phyloP scores from a whole-genome alignment of 2,888 invertebrate species.

The Agapetus fuscipes region DNA sequence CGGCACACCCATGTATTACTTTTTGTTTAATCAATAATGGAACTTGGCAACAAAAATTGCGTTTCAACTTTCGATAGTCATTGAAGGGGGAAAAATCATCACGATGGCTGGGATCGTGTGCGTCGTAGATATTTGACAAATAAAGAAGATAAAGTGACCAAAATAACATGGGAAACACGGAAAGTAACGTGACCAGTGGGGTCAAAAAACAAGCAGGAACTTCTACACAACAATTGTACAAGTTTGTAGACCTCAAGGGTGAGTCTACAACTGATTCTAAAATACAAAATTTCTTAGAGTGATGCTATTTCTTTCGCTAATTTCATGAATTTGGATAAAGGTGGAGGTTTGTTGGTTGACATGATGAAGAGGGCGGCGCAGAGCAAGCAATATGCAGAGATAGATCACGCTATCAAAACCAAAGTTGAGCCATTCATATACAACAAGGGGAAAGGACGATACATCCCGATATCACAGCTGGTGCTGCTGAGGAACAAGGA shows the following conservation, averaged over 20 bases:
- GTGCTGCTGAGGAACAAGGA: conserved; percentile 83
- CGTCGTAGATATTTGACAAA: too few relatives aligned
- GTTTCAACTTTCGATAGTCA: too few relatives aligned
- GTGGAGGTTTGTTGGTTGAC: conserved; percentile 87
- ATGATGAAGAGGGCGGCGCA: conserved; percentile 87
- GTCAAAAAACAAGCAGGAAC: conserved; percentile 93
- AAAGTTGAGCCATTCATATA: conserved; percentile 89
- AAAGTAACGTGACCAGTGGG: conserved; percentile 85
- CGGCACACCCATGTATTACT: too few relatives aligned
- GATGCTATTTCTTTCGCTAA: neutral
- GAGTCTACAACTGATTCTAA: conserved; percentile 25
- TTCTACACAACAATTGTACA: conserved; percentile 74
- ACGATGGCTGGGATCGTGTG: too few relatives aligned
- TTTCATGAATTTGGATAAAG: conserved; percentile 40
- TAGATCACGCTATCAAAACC: conserved; percentile 86
- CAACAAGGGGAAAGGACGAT: conserved; percentile 85
- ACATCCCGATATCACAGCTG: conserved; percentile 82
- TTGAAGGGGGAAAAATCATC: too few relatives aligned
- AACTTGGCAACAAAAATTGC: too few relatives aligned
- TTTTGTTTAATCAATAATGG: too few relatives aligned
- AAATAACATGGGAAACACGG: conserved; percentile 83
- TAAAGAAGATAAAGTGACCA: too few relatives aligned
- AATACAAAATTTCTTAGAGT: neutral
- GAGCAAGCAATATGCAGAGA: conserved; percentile 82
- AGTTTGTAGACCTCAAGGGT: conserved; percentile 85